Conservation (phyloP, 2,797 vertebrate species). For the Peromyscus attwateri region DNA sequence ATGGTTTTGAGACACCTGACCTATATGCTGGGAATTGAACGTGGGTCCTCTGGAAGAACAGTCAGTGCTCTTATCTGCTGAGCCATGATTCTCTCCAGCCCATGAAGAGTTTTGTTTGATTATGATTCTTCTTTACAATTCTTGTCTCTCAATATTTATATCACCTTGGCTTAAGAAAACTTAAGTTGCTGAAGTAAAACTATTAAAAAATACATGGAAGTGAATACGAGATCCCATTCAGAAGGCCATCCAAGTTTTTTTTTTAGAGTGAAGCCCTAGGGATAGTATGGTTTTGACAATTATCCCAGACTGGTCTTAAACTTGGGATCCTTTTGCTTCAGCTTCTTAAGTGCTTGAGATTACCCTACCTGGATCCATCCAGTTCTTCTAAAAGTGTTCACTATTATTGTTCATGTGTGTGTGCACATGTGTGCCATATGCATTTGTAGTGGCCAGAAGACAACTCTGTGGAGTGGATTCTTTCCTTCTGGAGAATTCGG, state of each 20-base stretch:
- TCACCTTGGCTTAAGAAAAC: conserved; percentile 31
- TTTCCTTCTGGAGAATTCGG: background rate
- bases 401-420: background rate
- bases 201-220: conserved; percentile 32
- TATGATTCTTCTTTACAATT: background rate
- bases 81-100: background rate
- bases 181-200: conserved; percentile 60
- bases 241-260: background rate
- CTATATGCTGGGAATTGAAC: background rate
- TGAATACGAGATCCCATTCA: background rate
- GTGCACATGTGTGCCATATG: background rate
- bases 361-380: background rate
- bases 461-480: background rate
- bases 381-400: background rate
- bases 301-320: background rate
- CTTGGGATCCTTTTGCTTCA: background rate
- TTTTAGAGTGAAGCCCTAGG: background rate
- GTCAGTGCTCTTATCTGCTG: background rate
- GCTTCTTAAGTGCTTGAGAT: background rate
- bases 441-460: background rate
- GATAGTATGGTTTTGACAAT: background rate
- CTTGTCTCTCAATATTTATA: conserved; percentile 7
- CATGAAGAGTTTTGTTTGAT: background rate
- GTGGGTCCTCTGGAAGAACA: background rate
- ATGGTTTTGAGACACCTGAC: background rate